Conservation (phyloP, 1,140 invertebrate genomes). For the Myzus persicae region DNA sequence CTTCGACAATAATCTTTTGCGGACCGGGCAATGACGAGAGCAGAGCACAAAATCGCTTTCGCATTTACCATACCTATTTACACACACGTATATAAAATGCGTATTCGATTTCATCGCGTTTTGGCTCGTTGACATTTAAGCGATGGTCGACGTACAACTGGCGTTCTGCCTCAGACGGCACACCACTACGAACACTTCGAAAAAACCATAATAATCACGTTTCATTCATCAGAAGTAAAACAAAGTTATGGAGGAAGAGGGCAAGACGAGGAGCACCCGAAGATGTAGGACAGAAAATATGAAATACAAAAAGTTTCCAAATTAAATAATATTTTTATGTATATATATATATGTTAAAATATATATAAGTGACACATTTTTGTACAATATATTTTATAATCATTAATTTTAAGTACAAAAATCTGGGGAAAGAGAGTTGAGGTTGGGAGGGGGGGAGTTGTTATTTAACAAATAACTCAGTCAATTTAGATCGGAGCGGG, state of each 20-base stretch:
- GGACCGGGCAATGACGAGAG: neutral
- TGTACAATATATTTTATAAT: slow-evolving; percentile 49
- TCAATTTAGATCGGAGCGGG: slow-evolving; percentile 24
- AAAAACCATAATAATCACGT: neutral
- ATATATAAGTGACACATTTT: slow-evolving; percentile 17
- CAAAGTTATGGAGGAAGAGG: neutral
- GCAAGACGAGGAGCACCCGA: neutral
- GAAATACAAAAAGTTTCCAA: neutral
- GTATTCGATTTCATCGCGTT: neutral
- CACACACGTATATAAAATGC: neutral
- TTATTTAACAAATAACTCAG: slow-evolving; percentile 32
- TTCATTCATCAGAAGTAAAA: neutral
- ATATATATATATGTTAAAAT: slow-evolving; percentile 11
- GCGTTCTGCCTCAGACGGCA: neutral
- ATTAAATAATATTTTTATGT: neutral
- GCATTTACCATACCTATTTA: neutral
- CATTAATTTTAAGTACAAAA: slow-evolving; percentile 46
- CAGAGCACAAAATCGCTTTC: neutral
- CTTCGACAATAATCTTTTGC: neutral
- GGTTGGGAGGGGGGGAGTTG: neutral
- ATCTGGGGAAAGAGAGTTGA: neutral
- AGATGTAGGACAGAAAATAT: neutral
- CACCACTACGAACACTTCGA: neutral
- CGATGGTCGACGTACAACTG: neutral
- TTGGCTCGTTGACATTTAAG: slow-evolving; percentile 1